These are phyloP conservation scores for Rhinatrema bivittatum DNA, from an alignment of 2,797 vertebrate species.

Conservation along the genomic window DNA sequence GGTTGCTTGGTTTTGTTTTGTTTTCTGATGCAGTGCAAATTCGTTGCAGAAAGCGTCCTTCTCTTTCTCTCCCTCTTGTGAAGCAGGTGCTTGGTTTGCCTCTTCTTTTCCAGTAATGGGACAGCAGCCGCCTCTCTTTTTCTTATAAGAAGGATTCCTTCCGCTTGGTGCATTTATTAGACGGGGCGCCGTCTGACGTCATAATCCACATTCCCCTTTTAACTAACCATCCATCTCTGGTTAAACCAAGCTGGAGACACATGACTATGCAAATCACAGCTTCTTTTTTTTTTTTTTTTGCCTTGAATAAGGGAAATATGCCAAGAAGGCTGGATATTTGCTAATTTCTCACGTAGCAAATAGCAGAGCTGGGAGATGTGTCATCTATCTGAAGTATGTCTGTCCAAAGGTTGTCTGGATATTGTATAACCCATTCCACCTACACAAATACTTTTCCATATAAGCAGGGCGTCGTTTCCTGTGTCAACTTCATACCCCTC, in stretches of 20 bases:
- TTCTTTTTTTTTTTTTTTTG: neutral
- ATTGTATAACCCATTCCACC: conserved; percentile 12
- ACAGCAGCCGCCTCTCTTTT: conserved; percentile 18
- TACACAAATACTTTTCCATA: conserved; percentile 7
- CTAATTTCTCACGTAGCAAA: conserved; percentile 6
- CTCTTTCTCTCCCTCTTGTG: conserved; percentile 16
- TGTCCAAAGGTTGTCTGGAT: conserved; percentile 2
- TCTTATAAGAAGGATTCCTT: conserved; percentile 41
- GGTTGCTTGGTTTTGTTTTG: too few species aligned
- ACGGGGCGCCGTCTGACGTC: conserved; percentile 48
- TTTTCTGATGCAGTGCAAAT: conserved; percentile 35
- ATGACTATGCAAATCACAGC: neutral
- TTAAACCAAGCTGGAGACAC: conserved; percentile 28
- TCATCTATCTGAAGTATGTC: conserved; percentile 3
- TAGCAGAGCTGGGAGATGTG: neutral
- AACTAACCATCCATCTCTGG: conserved; percentile 33
- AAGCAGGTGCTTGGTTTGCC: too few species aligned
- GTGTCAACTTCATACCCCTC: too few species aligned
- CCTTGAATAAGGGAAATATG: conserved; percentile 10
- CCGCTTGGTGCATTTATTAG: conserved; percentile 35
- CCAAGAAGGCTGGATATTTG: conserved; percentile 5
- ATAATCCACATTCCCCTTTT: conserved; percentile 39
- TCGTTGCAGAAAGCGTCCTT: too few species aligned
- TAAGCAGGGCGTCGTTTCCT: too few species aligned
- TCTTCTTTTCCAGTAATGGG: conserved; percentile 16